phyloP scores from a whole-genome alignment of 2,888 invertebrate genomes.

The Tineola bisselliella region DNA sequence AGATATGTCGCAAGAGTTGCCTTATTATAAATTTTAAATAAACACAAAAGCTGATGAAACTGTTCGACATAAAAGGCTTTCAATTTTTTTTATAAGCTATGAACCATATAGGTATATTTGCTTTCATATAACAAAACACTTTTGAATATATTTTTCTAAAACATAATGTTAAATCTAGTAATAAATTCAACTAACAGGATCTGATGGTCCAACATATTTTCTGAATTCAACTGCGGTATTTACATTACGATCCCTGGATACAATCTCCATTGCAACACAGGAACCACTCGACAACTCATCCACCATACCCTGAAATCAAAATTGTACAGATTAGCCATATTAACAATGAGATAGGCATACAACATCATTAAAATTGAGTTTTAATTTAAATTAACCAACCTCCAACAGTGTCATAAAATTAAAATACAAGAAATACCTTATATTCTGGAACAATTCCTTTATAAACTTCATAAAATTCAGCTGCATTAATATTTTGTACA shows the following conservation, averaged over 20 bases:
- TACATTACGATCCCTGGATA: slow-evolving; percentile 65
- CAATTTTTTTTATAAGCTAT: too few species aligned
- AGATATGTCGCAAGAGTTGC: too few species aligned
- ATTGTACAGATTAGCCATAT: background rate
- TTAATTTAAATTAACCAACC: too few species aligned
- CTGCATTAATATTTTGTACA: slow-evolving; percentile 83
- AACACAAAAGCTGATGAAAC: too few species aligned
- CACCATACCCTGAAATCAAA: slow-evolving; percentile 76
- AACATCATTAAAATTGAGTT: too few species aligned
- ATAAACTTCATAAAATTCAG: slow-evolving; percentile 93
- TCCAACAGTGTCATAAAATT: too few species aligned
- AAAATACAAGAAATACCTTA: slow-evolving; percentile 48
- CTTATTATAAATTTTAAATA: too few species aligned
- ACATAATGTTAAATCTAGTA: background rate
- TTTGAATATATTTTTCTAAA: too few species aligned
- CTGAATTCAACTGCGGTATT: slow-evolving; percentile 79
- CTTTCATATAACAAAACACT: too few species aligned
- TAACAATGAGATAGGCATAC: too few species aligned
- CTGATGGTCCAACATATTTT: slow-evolving; percentile 85
- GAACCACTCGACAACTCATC: slow-evolving; percentile 85
- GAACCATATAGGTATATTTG: too few species aligned
- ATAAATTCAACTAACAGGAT: slow-evolving; percentile 76
- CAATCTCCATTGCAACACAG: slow-evolving; percentile 86
- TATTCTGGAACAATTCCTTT: slow-evolving; percentile 86
- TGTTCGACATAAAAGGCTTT: too few species aligned